phyloP scores from a whole-genome alignment of 2,797 vertebrate species.

The Tangara arthus region DNA sequence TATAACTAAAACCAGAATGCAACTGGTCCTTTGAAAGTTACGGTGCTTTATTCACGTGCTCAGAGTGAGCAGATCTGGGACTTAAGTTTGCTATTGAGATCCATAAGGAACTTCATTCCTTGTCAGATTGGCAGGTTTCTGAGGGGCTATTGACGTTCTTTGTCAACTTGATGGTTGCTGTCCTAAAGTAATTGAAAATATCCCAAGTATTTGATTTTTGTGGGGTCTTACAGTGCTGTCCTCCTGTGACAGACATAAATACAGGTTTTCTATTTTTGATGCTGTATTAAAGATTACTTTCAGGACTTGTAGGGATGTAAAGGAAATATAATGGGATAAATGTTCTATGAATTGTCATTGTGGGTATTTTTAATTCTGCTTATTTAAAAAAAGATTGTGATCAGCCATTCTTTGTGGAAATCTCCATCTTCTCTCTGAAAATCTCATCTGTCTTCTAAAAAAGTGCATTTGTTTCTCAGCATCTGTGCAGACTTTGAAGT shows the following conservation, averaged over 20 bases:
- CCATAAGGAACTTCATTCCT: background rate
- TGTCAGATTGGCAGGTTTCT: background rate
- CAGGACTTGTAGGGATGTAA: background rate
- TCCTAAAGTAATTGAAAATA: background rate
- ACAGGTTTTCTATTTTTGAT: background rate
- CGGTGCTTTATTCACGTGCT: accelerated
- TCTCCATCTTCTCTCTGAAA: background rate
- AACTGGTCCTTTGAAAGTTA: background rate
- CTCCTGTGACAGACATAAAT: background rate
- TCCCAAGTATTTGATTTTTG: background rate
- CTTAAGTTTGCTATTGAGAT: background rate
- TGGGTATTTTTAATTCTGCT: background rate
- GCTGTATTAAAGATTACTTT: background rate
- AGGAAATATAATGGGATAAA: background rate
- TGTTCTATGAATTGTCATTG: background rate
- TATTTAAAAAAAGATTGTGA: background rate
- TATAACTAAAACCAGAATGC: background rate
- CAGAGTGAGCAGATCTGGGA: background rate
- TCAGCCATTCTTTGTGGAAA: background rate
- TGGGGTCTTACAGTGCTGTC: accelerated
- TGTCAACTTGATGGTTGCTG: background rate
- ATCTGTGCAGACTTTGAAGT: background rate
- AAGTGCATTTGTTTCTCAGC: background rate
- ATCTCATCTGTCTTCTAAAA: background rate
- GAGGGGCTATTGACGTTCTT: background rate